Conservation (phyloP, 1,140 invertebrate species). For the Dendrolimus punctatus region DNA sequence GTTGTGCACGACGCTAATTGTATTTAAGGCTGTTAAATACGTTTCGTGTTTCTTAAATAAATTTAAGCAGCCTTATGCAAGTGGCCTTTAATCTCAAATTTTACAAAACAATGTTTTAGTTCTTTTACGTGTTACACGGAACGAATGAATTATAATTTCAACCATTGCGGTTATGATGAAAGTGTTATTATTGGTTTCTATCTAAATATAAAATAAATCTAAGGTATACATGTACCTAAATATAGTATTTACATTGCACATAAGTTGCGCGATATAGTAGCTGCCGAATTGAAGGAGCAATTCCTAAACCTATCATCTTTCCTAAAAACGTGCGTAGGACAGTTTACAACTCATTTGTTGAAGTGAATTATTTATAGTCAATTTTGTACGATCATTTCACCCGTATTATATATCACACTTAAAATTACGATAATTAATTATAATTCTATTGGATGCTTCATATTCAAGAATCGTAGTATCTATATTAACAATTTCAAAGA, state of each 20-base stretch:
- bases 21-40: no score
- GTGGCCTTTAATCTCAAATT: no score
- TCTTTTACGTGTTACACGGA: not conserved
- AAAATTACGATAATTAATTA: no score
- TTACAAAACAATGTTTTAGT: no score
- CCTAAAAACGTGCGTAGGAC: constrained; percentile 16
- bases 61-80: no score
- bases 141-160: not conserved
- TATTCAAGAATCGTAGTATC: no score
- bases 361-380: constrained; percentile 1
- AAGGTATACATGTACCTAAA: constrained; percentile 51
- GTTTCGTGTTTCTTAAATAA: no score
- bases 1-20: no score
- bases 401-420: no score
- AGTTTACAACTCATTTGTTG: constrained; percentile 24
- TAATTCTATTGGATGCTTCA: no score
- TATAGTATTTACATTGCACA: constrained; percentile 61
- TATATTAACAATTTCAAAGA: no score
- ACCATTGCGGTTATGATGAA: not conserved
- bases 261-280: constrained; percentile 43
- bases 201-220: constrained; percentile 43
- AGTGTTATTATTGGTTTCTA: constrained; percentile 26
- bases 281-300: constrained; percentile 58
- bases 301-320: constrained; percentile 14
- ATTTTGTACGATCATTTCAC: no score